Base-by-base conservation (phyloP, 2,888 invertebrate genomes). In the Choreutis nemorana region DNA sequence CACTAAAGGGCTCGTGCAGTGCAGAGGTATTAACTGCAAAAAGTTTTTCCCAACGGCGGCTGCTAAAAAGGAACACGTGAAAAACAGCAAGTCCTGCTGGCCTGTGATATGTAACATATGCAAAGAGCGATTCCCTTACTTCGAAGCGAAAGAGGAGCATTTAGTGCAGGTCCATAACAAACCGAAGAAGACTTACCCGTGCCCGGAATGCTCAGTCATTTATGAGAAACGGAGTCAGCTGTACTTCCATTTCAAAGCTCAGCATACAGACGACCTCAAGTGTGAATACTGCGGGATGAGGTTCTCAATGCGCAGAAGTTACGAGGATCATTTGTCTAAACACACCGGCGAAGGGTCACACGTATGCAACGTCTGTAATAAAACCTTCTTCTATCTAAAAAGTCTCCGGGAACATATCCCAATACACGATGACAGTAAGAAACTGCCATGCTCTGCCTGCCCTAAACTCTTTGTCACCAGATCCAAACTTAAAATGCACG, bases 401-500 rank as follows among this genome's bases (percentile, higher is more conserved):
- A 14, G 23, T 3, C 14, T 37, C 8, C 26, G 12, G 9, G 31
- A 28, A 14, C 39, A 39, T 29, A n/a, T 31, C 2, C 23, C 31
- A 6, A 28, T 37, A 9, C 39, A 39, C 14, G 39, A 39, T 13
- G 37, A 39, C 16, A 35, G 28, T 23, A 35, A 29, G 12, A 39
- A 39, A 29, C 25, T 30, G 12, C 23, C 29, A 11, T 37, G 39
- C 22, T 21, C 32, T 2, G 33, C 31, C 2, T 37, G 37, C 15
- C 23, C 14, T n/a, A 25, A 16, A 8, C 23, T 28, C 18, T 36
- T 36, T 23, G 12, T 15, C 4, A 2, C 8, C 4, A 15, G 14
- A 2, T 7, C 12, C 1, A 24, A n/a, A 10, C 7, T 40, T 9
- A 28, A 23, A 22, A 14, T 18, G 6, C 42, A 42, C 20, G 22